A percentile compares a stretch with the other conserved stretches of the same genome.
Evolutionary conservation across 2,888 invertebrate genomes (phyloP).

Genomic region (Dynastes grantii): DNA sequence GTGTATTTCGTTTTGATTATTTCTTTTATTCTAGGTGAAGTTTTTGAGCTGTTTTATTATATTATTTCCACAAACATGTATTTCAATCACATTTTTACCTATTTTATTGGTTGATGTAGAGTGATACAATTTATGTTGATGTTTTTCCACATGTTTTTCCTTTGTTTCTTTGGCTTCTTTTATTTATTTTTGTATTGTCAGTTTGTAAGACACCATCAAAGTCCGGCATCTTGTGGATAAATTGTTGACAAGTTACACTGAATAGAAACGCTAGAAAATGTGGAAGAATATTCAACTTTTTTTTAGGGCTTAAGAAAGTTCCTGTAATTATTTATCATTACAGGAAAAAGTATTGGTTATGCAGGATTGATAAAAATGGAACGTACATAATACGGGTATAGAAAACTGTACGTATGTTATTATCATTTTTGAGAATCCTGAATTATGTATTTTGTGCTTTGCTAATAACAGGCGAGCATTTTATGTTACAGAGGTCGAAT

Average conservation of each 20-base stretch:
- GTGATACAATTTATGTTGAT: slow-evolving; percentile 34
- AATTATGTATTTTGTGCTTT: slow-evolving; percentile 19
- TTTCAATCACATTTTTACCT: slow-evolving; percentile 24
- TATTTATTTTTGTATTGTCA: slow-evolving; percentile 24
- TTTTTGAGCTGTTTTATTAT: slow-evolving; percentile 29
- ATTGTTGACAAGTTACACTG: neutral
- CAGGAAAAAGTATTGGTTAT: slow-evolving; percentile 36
- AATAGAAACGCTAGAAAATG: slow-evolving; percentile 26
- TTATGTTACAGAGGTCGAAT: slow-evolving; percentile 31
- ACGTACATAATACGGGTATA: slow-evolving; percentile 38
- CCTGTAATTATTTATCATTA: slow-evolving; percentile 44
- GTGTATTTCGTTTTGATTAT: slow-evolving; percentile 29
- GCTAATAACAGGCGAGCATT: slow-evolving; percentile 40
- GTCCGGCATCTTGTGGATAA: slow-evolving; percentile 32
- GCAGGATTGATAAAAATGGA: slow-evolving; percentile 54
- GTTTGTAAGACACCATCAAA: slow-evolving; percentile 11
- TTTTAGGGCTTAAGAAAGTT: slow-evolving; percentile 25
- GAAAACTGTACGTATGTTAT: slow-evolving; percentile 38
- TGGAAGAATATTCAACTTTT: slow-evolving; percentile 45
- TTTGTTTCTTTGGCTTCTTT: slow-evolving; percentile 37
- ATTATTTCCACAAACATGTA: slow-evolving; percentile 20
- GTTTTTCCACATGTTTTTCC: slow-evolving; percentile 42
- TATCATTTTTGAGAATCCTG: slow-evolving; percentile 22
- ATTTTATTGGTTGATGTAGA: slow-evolving; percentile 14
- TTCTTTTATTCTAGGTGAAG: slow-evolving; percentile 27